phyloP scores from a whole-genome alignment of 1,140 invertebrate species.

The Lepidurus arcticus region DNA sequence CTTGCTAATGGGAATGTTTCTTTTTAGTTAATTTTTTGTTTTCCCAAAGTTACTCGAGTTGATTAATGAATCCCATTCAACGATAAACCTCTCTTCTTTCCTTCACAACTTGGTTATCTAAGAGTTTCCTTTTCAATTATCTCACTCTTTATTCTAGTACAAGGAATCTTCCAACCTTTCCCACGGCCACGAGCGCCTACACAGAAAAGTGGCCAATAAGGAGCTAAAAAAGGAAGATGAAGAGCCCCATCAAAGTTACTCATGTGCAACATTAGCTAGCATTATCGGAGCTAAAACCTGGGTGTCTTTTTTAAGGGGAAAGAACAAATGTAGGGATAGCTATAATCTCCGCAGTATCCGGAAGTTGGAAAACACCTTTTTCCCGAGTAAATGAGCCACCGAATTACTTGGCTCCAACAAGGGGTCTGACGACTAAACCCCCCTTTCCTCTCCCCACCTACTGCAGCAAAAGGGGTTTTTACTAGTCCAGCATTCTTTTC shows the following conservation, averaged over 20 bases:
- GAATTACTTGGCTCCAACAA: not conserved
- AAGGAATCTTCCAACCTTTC: not conserved
- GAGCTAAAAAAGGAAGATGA: too few relatives aligned
- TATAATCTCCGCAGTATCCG: not conserved
- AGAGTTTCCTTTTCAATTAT: not conserved
- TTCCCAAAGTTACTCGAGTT: not conserved
- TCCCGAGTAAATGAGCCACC: not conserved
- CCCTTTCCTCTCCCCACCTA: too few relatives aligned
- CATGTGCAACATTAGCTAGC: not conserved
- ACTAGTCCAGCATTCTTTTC: too few relatives aligned
- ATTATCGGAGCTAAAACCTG: not conserved
- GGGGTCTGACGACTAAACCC: too few relatives aligned
- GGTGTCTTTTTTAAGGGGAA: not conserved
- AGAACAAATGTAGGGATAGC: not conserved
- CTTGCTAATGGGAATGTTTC: conserved; percentile 3
- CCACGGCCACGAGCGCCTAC: not conserved
- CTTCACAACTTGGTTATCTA: not conserved
- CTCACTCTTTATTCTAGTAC: not conserved
- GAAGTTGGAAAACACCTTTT: conserved; percentile 14
- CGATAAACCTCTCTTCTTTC: not conserved
- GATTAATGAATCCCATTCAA: conserved; percentile 6
- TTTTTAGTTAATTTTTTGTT: not conserved
- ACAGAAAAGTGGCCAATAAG: too few relatives aligned
- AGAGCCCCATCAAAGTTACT: not conserved
- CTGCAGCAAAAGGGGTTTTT: too few relatives aligned